Evolutionary conservation across 2,797 vertebrate species (phyloP), one percentile per base, ranked within the genome.

Genomic region (Scolopax rusticola): DNA sequence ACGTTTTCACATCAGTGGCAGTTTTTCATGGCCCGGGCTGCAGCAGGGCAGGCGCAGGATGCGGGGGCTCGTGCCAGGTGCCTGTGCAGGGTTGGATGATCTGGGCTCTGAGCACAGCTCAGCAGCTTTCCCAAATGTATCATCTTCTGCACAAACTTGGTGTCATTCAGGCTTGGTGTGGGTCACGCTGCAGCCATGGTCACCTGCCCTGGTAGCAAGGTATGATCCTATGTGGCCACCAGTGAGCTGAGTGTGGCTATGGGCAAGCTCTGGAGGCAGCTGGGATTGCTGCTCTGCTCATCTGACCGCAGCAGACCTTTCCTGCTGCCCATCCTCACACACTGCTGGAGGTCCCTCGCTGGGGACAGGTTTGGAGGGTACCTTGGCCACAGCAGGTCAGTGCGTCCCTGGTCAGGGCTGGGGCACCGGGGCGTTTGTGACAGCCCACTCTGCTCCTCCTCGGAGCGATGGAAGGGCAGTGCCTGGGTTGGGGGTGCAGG

Each of bases 51-150:
- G 54, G 43, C 2, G 0, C 9, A 8, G 2, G 27, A 8, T 8
- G 9, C 0, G 2, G 50, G 38, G 12, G 16, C 23, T 84, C 5
- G 0, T 11, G 65, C 73, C 33, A 38, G 36, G 32, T 6, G 1
- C 47, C 8, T 3, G 11, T 15, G 32, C 4, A 0, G 38, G 53
- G 53, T 16, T 5, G 1, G 13, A 33, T 19, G 53, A 12, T 53
- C 3, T 2, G 2, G 51, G n/a, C 59, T 59, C 65, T 1, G 20
- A 38, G 73, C 3, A 1, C 2, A 3, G 11, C 17, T 28, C 9
- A 1, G 28, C 2, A 2, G 28, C 65, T 33, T 47, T 40, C 45
- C 20, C 24, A 14, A 7, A 41, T 1, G 1, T 0, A 1, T 75
- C 28, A 8, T 47, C n/a, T 57, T 32, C 65, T 20, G 45, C 53